Evolutionary conservation across 1,140 invertebrate species (phyloP).

Genomic region (Dreissena polymorpha): DNA sequence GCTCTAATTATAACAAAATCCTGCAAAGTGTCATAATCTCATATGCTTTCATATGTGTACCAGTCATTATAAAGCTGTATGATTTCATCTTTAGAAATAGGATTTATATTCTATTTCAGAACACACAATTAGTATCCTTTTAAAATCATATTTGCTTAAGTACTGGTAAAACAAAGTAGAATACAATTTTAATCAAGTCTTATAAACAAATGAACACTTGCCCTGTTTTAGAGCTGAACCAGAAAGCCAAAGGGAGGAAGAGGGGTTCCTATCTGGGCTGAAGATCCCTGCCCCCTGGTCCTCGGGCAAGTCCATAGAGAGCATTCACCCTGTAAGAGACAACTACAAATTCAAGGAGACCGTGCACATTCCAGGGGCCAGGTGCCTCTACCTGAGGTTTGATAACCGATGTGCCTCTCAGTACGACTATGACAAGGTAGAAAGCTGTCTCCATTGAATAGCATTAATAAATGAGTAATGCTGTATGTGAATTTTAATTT

Average conservation of each 20-base stretch:
- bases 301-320: constrained; percentile 77
- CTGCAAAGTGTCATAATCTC: too few species aligned
- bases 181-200: neutral
- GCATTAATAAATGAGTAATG: too few species aligned
- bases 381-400: constrained; percentile 79
- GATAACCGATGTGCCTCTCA: constrained; percentile 78
- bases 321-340: constrained; percentile 79
- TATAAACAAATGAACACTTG: neutral
- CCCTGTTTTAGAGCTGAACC: constrained; percentile 31
- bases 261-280: constrained; percentile 76
- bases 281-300: constrained; percentile 79
- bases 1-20: too few species aligned
- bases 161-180: too few species aligned
- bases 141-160: too few species aligned
- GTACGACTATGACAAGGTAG: constrained; percentile 80
- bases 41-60: too few species aligned
- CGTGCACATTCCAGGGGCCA: constrained; percentile 78
- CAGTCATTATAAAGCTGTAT: too few species aligned
- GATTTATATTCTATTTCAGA: too few species aligned
- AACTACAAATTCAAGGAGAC: constrained; percentile 80
- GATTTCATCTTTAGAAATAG: too few species aligned
- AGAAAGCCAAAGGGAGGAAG: constrained; percentile 63
- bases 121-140: too few species aligned
- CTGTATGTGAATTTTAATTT: too few species aligned
- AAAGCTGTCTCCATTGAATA: neutral